phyloP scores from a whole-genome alignment of 2,113 vertebrate species.

The Xenopus borealis region DNA sequence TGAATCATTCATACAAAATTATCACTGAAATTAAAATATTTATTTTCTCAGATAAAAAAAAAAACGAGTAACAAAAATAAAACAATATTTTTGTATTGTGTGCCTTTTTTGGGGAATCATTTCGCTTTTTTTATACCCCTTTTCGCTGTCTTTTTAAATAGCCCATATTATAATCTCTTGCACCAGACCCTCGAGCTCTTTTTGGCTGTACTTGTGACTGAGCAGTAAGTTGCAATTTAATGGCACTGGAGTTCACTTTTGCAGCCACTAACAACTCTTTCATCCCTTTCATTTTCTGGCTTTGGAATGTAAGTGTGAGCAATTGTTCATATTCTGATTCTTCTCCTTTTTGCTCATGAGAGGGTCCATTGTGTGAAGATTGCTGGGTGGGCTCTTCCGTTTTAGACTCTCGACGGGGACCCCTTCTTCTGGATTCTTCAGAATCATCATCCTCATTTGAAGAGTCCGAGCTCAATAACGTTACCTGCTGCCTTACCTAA shows the following conservation, averaged over 20 bases:
- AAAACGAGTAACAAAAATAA: too few relatives aligned
- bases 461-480: constrained; percentile 74
- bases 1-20: too few relatives aligned
- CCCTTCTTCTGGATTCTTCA: constrained; percentile 77
- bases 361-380: neutral
- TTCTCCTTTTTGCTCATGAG: constrained; percentile 43
- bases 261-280: constrained; percentile 85
- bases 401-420: constrained; percentile 80
- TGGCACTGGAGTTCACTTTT: constrained; percentile 91
- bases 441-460: constrained; percentile 77
- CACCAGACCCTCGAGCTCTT: constrained; percentile 77
- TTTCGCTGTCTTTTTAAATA: constrained; percentile 90
- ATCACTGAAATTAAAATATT: too few relatives aligned
- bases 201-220: constrained; percentile 93
- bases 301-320: constrained; percentile 79
- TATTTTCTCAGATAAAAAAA: too few relatives aligned
- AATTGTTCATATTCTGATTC: constrained; percentile 46
- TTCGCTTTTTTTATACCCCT: constrained; percentile 5
- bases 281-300: constrained; percentile 95
- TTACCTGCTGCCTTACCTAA: constrained; percentile 85
- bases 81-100: too few relatives aligned
- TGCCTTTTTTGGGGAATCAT: too few relatives aligned
- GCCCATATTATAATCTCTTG: constrained; percentile 84
- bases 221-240: constrained; percentile 89
- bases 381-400: constrained; percentile 71